These are phyloP conservation scores for Siniperca undulata DNA, from an alignment of 2,797 vertebrate genomes.

Conservation along the genomic window DNA sequence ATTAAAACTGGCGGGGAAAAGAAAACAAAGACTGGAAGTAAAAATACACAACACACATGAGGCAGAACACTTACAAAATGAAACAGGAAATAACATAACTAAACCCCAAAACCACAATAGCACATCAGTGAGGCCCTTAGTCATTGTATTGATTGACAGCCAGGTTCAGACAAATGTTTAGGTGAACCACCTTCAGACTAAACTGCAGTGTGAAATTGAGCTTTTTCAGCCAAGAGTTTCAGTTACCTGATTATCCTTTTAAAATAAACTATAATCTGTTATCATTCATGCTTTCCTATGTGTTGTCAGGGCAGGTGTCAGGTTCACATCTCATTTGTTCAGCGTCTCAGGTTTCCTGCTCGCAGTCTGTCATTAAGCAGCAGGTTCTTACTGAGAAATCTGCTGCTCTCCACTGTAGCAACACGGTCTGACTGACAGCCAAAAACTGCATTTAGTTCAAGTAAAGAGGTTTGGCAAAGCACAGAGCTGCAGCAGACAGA, in stretches of 20 bases:
- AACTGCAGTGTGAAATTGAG: background rate
- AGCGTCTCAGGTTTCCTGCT: background rate
- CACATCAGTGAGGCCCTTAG: too few species aligned
- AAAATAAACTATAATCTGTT: background rate
- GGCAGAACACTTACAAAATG: too few species aligned
- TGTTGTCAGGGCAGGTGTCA: background rate
- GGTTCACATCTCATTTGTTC: background rate
- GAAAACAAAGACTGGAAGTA: too few species aligned
- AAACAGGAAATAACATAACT: too few species aligned
- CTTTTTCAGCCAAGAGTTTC: background rate
- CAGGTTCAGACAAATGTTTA: too few species aligned
- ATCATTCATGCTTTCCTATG: too few species aligned
- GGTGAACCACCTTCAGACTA: background rate
- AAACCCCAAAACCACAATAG: too few species aligned
- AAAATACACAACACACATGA: too few species aligned
- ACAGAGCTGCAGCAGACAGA: background rate
- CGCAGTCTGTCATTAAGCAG: conserved; percentile 16
- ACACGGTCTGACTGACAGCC: conserved; percentile 14
- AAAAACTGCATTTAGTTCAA: background rate
- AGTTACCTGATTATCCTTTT: background rate
- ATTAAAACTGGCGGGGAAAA: too few species aligned
- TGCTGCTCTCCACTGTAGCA: background rate
- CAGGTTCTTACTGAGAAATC: conserved; percentile 12
- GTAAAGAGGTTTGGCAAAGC: conserved; percentile 4
- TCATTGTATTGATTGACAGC: too few species aligned